Evolutionary conservation across 2,797 vertebrate genomes (phyloP).

Genomic region (Phaenicophaeus curvirostris): DNA sequence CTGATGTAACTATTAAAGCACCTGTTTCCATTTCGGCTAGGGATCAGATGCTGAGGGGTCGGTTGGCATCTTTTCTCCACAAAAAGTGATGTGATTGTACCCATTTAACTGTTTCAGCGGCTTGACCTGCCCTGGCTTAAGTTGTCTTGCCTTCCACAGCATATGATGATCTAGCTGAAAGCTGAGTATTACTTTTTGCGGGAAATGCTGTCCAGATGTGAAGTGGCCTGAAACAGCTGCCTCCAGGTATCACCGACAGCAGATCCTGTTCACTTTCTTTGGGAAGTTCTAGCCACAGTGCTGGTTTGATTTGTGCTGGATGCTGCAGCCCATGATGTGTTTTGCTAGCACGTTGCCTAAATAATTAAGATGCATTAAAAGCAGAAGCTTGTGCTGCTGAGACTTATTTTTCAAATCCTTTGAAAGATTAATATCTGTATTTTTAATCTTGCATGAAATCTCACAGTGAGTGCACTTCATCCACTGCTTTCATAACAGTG

Average conservation of each 20-base stretch:
- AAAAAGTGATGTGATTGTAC: not conserved
- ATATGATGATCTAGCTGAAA: not conserved
- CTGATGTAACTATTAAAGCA: accelerated
- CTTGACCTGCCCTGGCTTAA: not conserved
- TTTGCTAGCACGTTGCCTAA: slow-evolving; percentile 60
- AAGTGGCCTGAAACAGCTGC: not conserved
- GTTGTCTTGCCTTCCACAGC: not conserved
- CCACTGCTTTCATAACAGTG: slow-evolving; percentile 29
- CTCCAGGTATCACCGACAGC: not conserved
- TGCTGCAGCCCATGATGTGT: not conserved
- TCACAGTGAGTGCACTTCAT: slow-evolving; percentile 27
- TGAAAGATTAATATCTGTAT: slow-evolving; percentile 78
- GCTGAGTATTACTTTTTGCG: not conserved
- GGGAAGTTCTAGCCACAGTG: slow-evolving; percentile 25
- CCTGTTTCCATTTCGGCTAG: not conserved
- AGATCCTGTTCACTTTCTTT: not conserved
- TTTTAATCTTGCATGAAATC: slow-evolving; percentile 68
- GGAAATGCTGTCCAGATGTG: not conserved
- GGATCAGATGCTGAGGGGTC: not conserved
- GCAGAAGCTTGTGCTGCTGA: slow-evolving; percentile 64
- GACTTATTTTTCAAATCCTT: slow-evolving; percentile 66
- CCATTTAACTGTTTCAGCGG: not conserved
- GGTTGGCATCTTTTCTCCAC: not conserved
- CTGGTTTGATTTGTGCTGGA: not conserved
- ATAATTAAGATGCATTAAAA: slow-evolving; percentile 79